A percentile compares a stretch with the other conserved stretches of the same genome.
Conservation (phyloP, 2,113 vertebrate species). For the Phaetusa simplex region DNA sequence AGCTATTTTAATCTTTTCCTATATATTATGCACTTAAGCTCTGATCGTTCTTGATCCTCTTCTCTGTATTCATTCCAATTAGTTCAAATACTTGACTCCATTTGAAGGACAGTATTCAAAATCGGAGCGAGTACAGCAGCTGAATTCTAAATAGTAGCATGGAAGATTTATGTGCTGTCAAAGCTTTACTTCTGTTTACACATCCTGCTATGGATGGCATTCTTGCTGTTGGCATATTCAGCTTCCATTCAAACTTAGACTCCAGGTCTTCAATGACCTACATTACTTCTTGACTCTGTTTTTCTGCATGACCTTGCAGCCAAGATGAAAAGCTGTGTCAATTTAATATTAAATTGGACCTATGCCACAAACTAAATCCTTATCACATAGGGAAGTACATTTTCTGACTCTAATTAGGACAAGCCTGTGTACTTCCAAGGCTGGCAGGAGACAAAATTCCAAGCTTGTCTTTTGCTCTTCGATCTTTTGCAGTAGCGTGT, state of each 20-base stretch:
- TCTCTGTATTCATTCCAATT: neutral
- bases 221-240: neutral
- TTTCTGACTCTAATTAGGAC: neutral
- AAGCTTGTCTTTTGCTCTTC: neutral
- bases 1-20: neutral
- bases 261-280: neutral
- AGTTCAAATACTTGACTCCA: neutral
- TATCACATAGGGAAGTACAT: neutral
- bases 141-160: neutral
- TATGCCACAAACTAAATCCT: neutral
- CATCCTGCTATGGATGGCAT: neutral
- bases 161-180: neutral
- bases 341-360: neutral
- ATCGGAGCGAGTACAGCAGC: neutral
- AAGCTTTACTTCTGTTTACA: neutral
- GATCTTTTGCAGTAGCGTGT: neutral
- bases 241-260: neutral
- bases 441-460: neutral
- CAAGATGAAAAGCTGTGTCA: neutral
- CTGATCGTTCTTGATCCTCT: neutral
- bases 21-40: neutral
- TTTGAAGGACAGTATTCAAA: neutral
- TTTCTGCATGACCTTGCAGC: neutral
- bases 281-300: neutral
- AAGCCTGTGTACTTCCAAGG: neutral